Conservation (phyloP, 2,113 vertebrate genomes). For the Romanogobio albipinnatus region DNA sequence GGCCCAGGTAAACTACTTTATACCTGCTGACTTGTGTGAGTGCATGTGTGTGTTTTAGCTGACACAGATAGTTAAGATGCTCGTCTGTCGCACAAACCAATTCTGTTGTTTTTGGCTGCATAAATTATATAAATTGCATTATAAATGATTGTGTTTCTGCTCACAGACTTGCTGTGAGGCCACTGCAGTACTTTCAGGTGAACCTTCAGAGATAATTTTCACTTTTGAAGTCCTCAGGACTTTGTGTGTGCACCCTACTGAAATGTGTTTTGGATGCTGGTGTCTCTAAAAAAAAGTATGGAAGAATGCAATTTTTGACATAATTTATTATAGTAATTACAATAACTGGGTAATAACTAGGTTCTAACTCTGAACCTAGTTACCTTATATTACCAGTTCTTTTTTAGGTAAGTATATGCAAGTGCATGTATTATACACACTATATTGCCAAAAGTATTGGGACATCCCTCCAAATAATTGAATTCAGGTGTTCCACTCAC, state of each 20-base stretch:
- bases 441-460: too few relatives aligned
- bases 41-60: not conserved
- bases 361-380: too few relatives aligned
- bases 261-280: not conserved
- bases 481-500: too few relatives aligned
- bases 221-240: not conserved
- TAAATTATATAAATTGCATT: not conserved
- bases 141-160: slow-evolving; percentile 4
- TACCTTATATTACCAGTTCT: too few relatives aligned
- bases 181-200: slow-evolving; percentile 14
- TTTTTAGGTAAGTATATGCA: too few relatives aligned
- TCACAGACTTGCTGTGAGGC: not conserved
- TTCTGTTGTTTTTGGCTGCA: not conserved
- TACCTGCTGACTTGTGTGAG: not conserved
- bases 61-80: not conserved
- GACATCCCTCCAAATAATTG: too few relatives aligned
- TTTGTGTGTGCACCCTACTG: not conserved
- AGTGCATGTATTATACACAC: too few relatives aligned
- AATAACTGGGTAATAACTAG: too few relatives aligned
- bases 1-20: slow-evolving; percentile 8
- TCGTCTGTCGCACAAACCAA: not conserved
- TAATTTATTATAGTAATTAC: too few relatives aligned
- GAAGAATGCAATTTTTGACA: not conserved
- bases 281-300: not conserved
- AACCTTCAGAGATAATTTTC: not conserved